These are phyloP conservation scores for Sebastes goodei DNA, from an alignment of 2,797 vertebrate genomes.

Conservation along the genomic window DNA sequence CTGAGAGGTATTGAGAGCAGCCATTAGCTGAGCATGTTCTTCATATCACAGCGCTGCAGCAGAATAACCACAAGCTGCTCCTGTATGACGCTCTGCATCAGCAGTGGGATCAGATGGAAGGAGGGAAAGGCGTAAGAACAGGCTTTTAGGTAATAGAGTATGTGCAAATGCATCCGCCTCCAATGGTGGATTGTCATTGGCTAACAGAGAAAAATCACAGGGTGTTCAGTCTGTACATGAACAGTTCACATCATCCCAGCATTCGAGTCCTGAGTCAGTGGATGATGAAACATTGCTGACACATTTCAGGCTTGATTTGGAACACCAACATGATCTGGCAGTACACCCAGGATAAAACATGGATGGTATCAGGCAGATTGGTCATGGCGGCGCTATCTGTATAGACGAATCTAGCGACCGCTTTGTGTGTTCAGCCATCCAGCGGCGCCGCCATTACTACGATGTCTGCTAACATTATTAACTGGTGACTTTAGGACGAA, in stretches of 20 bases:
- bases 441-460: background rate
- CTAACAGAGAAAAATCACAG: background rate
- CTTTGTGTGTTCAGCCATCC: background rate
- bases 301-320: conserved; percentile 1
- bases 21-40: conserved; percentile 39
- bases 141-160: conserved; percentile 30
- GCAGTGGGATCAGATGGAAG: conserved; percentile 24
- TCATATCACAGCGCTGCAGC: conserved; percentile 14
- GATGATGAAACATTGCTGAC: background rate
- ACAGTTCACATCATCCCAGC: background rate
- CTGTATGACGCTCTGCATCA: conserved; percentile 5
- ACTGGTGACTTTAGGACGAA: background rate
- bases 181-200: conserved; percentile 3
- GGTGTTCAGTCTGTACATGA: background rate
- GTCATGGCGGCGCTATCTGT: background rate
- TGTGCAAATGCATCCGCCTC: conserved; percentile 34
- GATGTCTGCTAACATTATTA: background rate
- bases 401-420: background rate
- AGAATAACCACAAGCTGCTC: conserved; percentile 38
- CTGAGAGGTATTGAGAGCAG: conserved; percentile 7
- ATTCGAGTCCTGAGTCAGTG: background rate
- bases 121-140: conserved; percentile 6
- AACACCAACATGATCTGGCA: background rate
- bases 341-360: background rate
- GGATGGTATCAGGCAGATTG: background rate